A percentile compares a stretch with the other conserved stretches of the same genome.
Conservation (phyloP, 2,113 vertebrate species). For the Paradisaea rubra region DNA sequence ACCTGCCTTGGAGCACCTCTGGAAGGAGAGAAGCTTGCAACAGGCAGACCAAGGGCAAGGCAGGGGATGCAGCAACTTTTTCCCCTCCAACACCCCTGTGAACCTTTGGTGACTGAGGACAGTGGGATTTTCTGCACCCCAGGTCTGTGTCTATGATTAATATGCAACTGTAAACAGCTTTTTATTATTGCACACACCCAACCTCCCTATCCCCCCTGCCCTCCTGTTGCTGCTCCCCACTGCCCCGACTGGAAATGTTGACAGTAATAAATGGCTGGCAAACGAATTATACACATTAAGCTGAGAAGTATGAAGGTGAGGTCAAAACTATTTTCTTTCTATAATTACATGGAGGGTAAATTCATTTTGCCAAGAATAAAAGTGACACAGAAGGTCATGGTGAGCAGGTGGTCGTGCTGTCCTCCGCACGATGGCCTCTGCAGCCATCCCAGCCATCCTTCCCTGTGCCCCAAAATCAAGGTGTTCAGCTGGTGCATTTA, state of each 20-base stretch:
- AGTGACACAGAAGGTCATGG: neutral
- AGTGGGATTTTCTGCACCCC: neutral
- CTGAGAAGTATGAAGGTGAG: conserved; percentile 20
- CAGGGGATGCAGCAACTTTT: neutral
- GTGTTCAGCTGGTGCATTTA: too few relatives aligned
- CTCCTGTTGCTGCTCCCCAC: neutral
- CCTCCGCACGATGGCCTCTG: neutral
- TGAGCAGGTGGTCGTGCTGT: neutral
- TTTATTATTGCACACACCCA: neutral
- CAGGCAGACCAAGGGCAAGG: neutral
- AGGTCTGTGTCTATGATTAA: neutral
- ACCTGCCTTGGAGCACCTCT: neutral
- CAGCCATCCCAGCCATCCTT: neutral
- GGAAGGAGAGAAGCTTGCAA: neutral
- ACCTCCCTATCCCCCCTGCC: neutral
- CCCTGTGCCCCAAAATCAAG: neutral
- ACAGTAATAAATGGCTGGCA: conserved; percentile 52
- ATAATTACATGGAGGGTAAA: conserved; percentile 38
- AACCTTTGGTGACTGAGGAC: neutral
- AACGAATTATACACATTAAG: conserved; percentile 55
- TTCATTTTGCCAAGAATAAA: conserved; percentile 44
- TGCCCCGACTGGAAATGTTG: neutral
- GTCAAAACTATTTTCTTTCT: conserved; percentile 56
- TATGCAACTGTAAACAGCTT: conserved; percentile 1
- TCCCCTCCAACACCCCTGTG: fast-evolving